Evolutionary conservation across 2,888 invertebrate genomes (phyloP).

Genomic region (Drosophila demipolita): DNA sequence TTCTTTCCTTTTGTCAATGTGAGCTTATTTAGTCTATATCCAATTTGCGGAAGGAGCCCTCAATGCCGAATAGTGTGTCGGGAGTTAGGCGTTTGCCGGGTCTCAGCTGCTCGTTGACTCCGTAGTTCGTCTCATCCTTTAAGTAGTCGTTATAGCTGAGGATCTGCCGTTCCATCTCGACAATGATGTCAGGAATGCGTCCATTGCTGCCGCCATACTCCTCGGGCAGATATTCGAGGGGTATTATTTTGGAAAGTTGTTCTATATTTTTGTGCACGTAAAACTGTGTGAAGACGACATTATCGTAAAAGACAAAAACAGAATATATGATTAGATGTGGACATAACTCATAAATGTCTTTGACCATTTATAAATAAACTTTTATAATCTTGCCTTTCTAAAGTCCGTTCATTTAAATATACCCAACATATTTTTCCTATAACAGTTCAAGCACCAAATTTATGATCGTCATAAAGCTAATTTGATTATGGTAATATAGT

Average conservation of each 20-base stretch:
- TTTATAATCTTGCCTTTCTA: background rate
- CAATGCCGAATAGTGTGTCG: slow-evolving; percentile 74
- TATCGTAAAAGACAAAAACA: background rate
- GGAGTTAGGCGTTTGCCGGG: slow-evolving; percentile 57
- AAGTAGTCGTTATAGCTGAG: slow-evolving; percentile 61
- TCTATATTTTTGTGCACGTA: slow-evolving; percentile 85
- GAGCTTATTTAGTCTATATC: slow-evolving; percentile 71
- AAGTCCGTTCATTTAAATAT: background rate
- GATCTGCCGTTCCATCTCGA: slow-evolving; percentile 60
- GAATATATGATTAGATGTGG: background rate
- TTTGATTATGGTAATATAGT: background rate
- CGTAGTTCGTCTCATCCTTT: slow-evolving; percentile 72
- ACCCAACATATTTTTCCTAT: too few species aligned
- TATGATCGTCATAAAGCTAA: slow-evolving; percentile 13
- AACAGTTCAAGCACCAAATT: background rate
- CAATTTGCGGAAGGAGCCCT: slow-evolving; percentile 81
- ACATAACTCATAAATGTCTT: background rate
- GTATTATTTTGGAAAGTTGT: slow-evolving; percentile 85
- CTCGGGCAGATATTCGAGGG: slow-evolving; percentile 87
- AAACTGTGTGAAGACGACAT: slow-evolving; percentile 83
- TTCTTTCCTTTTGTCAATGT: slow-evolving; percentile 23
- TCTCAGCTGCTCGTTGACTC: slow-evolving; percentile 72
- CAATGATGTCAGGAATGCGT: slow-evolving; percentile 83
- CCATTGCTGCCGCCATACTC: slow-evolving; percentile 88
- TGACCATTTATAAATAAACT: background rate